phyloP scores from a whole-genome alignment of 2,797 vertebrate genomes.

The Sebastes baramenuke region DNA sequence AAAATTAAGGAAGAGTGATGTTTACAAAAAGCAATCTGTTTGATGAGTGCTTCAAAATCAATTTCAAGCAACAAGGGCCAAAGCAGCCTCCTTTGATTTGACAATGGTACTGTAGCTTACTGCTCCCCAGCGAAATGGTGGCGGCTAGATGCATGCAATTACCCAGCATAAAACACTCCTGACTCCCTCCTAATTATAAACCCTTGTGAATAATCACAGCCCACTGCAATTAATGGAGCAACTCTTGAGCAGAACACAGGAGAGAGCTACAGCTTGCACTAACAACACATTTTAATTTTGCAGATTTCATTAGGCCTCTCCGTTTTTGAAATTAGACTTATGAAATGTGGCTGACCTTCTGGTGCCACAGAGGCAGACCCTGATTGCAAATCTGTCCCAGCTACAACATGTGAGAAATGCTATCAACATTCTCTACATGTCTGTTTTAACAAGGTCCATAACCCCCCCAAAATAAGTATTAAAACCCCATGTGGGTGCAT shows the following conservation, averaged over 20 bases:
- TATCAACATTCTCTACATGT: slow-evolving; percentile 12
- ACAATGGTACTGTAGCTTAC: slow-evolving; percentile 57
- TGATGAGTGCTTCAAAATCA: slow-evolving; percentile 72
- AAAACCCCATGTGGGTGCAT: background rate
- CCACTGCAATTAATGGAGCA: slow-evolving; percentile 74
- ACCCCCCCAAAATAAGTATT: background rate
- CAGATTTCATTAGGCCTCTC: slow-evolving; percentile 60
- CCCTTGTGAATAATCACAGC: slow-evolving; percentile 80
- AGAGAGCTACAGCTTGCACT: slow-evolving; percentile 45
- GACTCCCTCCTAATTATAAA: slow-evolving; percentile 80
- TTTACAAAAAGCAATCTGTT: slow-evolving; percentile 70
- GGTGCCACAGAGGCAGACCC: slow-evolving; percentile 3
- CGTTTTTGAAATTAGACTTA: slow-evolving; percentile 61
- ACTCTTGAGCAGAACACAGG: slow-evolving; percentile 61
- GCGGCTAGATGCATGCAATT: slow-evolving; percentile 68
- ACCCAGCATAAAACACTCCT: slow-evolving; percentile 71
- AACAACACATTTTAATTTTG: slow-evolving; percentile 56
- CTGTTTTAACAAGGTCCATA: slow-evolving; percentile 5
- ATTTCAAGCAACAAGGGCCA: slow-evolving; percentile 72
- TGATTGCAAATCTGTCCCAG: slow-evolving; percentile 27
- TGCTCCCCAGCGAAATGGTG: slow-evolving; percentile 49
- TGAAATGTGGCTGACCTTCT: slow-evolving; percentile 58
- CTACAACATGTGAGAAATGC: slow-evolving; percentile 4
- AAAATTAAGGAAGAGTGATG: slow-evolving; percentile 66
- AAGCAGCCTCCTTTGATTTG: slow-evolving; percentile 58